Evolutionary conservation across 1,140 invertebrate species (phyloP).

Genomic region (Euborellia annulipes): DNA sequence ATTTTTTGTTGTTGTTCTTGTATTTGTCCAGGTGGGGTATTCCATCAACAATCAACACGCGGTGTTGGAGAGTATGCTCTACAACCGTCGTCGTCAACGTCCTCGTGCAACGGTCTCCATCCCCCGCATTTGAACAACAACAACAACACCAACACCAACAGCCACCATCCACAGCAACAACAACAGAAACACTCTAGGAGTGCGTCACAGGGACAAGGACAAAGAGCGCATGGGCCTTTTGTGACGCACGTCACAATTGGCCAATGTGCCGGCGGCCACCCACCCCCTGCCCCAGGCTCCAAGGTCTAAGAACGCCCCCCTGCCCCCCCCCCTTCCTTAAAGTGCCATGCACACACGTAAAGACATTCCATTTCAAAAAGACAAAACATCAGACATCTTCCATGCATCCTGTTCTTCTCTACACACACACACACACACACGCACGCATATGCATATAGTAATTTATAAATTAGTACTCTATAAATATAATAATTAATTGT

Average conservation of each 20-base stretch:
- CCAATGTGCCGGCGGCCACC: conserved; percentile 13
- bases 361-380: too few relatives aligned
- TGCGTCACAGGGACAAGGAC: conserved; percentile 22
- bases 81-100: conserved; percentile 15
- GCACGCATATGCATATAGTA: too few relatives aligned
- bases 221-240: conserved; percentile 33
- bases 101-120: conserved; percentile 11
- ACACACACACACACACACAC: too few relatives aligned
- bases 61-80: background rate
- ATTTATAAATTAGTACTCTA: too few relatives aligned
- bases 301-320: conserved; percentile 4
- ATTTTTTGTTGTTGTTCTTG: too few relatives aligned
- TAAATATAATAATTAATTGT: too few relatives aligned
- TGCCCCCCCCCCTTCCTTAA: conserved; percentile 3
- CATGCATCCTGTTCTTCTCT: too few relatives aligned
- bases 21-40: too few relatives aligned
- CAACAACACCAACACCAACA: conserved; percentile 11
- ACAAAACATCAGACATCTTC: too few relatives aligned
- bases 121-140: conserved; percentile 21
- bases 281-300: conserved; percentile 9
- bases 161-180: conserved; percentile 6
- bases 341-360: too few relatives aligned
- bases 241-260: conserved; percentile 37
- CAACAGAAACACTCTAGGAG: conserved; percentile 18
- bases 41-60: conserved; percentile 9